Percentiles rank a stretch among this genome's conserved stretches.
phyloP scores from a whole-genome alignment of 2,113 vertebrate species.

The Polypterus senegalus region DNA sequence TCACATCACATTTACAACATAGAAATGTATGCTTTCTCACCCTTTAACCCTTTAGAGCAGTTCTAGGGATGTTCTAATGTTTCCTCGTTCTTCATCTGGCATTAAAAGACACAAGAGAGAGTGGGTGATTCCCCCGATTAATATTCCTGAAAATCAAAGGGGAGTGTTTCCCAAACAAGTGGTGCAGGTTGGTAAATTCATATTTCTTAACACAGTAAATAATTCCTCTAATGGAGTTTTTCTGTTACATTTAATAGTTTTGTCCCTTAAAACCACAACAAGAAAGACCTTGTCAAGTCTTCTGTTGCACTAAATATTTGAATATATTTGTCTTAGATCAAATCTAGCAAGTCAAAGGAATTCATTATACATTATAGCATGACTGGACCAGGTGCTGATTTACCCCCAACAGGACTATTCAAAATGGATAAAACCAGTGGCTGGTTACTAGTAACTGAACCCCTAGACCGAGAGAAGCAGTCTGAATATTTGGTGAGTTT shows the following conservation, averaged over 20 bases:
- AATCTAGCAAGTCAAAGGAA: slow-evolving; percentile 22
- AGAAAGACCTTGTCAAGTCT: background rate
- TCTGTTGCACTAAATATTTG: background rate
- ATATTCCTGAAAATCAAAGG: slow-evolving; percentile 30
- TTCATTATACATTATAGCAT: slow-evolving; percentile 32
- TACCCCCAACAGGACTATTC: slow-evolving; percentile 32
- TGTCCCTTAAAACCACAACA: background rate
- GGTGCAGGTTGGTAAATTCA: background rate
- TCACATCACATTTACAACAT: too few relatives aligned
- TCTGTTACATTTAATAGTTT: background rate
- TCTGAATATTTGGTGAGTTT: slow-evolving; percentile 23
- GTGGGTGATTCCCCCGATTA: slow-evolving; percentile 35
- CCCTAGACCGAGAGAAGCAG: slow-evolving; percentile 34
- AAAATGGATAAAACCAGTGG: slow-evolving; percentile 19
- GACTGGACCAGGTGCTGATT: slow-evolving; percentile 29
- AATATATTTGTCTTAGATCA: too few relatives aligned
- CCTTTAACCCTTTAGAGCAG: too few relatives aligned
- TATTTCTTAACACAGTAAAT: background rate
- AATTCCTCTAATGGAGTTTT: background rate
- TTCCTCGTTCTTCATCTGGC: too few relatives aligned
- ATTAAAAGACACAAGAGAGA: slow-evolving; percentile 23
- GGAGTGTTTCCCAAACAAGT: slow-evolving; percentile 30
- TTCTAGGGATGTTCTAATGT: too few relatives aligned
- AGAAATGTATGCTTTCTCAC: too few relatives aligned
- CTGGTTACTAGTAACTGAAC: slow-evolving; percentile 25